Conservation (phyloP, 2,113 vertebrate genomes). For the Uropsilus gracilis region DNA sequence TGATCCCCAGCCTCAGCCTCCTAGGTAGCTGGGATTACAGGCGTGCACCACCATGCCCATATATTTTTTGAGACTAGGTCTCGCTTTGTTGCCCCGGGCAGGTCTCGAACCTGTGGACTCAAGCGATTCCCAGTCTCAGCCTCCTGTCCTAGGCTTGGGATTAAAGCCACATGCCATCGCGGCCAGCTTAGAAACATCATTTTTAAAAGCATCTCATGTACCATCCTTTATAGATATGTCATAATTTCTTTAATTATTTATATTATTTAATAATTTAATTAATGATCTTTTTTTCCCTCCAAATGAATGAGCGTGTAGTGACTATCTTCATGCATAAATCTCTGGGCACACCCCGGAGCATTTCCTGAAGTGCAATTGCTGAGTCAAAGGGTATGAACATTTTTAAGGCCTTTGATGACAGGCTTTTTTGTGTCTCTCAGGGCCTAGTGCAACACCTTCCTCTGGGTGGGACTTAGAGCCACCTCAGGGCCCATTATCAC, state of each 20-base stretch:
- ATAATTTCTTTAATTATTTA: neutral
- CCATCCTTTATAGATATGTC: neutral
- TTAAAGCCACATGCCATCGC: too few species aligned
- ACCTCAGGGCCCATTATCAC: fast-evolving
- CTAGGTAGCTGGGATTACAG: too few species aligned
- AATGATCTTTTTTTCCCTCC: neutral
- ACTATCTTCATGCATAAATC: neutral
- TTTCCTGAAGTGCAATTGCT: neutral
- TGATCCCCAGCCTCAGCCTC: too few species aligned
- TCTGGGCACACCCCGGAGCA: neutral
- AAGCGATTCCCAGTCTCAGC: too few species aligned
- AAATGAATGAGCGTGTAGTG: too few species aligned
- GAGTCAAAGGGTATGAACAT: neutral
- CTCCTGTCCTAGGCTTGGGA: too few species aligned
- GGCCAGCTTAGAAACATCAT: neutral
- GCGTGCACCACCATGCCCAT: too few species aligned
- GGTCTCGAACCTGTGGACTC: too few species aligned
- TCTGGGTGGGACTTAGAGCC: neutral
- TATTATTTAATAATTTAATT: too few species aligned
- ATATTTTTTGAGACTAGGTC: too few species aligned
- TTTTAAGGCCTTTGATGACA: neutral
- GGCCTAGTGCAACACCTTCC: fast-evolving
- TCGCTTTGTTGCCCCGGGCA: too few species aligned
- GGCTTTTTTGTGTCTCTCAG: too few species aligned
- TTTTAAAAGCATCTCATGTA: neutral